Percentiles rank a stretch among this genome's conserved stretches.
Conservation (phyloP, 2,888 invertebrate genomes). For the Kuschelorhynchus macadamiae region DNA sequence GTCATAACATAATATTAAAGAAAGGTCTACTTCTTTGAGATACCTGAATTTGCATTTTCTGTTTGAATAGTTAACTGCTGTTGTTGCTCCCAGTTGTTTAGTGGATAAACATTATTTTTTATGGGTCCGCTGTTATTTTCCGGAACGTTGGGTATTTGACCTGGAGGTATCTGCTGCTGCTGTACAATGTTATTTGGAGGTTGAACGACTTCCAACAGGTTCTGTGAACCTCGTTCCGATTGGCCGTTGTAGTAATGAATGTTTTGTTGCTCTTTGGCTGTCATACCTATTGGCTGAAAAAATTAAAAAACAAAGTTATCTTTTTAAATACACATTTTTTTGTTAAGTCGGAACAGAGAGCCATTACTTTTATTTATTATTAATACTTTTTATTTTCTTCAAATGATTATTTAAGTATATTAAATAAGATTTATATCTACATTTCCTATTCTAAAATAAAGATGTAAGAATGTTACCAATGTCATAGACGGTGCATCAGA, state of each 20-base stretch:
- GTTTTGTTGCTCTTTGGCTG: slow-evolving; percentile 34
- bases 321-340: too few relatives aligned
- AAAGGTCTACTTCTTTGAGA: too few relatives aligned
- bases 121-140: slow-evolving; percentile 37
- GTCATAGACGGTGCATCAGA: too few relatives aligned
- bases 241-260: slow-evolving; percentile 41
- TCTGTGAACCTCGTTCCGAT: slow-evolving; percentile 31
- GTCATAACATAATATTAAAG: too few relatives aligned
- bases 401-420: too few relatives aligned
- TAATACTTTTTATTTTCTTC: too few relatives aligned
- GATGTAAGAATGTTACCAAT: too few relatives aligned
- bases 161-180: slow-evolving; percentile 16
- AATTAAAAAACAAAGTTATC: too few relatives aligned
- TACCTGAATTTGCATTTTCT: slow-evolving; percentile 21
- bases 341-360: too few relatives aligned
- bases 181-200: slow-evolving; percentile 23
- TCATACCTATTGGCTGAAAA: slow-evolving; percentile 38
- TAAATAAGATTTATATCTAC: too few relatives aligned
- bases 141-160: slow-evolving; percentile 17
- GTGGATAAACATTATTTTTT: slow-evolving; percentile 44
- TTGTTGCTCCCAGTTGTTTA: slow-evolving; percentile 42
- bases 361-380: too few relatives aligned
- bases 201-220: slow-evolving; percentile 30
- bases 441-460: too few relatives aligned
- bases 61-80: slow-evolving; percentile 16